Conservation (phyloP, 2,888 invertebrate genomes). For the Ethmia dodecea region DNA sequence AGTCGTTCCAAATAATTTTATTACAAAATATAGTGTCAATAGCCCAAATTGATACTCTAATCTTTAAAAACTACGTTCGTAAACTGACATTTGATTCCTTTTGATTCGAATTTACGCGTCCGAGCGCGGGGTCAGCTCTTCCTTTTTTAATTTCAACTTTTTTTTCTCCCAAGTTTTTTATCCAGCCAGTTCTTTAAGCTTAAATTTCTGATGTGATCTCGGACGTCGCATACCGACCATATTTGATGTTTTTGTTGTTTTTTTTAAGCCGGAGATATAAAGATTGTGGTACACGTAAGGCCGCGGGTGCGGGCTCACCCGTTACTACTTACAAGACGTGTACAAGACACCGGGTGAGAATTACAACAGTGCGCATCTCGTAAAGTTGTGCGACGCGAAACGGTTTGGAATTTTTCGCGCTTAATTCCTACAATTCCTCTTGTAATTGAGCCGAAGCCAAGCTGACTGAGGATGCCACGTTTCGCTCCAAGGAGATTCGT, state of each 20-base stretch:
- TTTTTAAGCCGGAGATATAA: conserved; percentile 53
- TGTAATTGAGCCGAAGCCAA: too few relatives aligned
- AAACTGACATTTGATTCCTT: conserved; percentile 71
- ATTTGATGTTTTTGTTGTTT: conserved; percentile 63
- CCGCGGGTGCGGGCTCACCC: conserved; percentile 34
- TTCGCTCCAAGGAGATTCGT: too few relatives aligned
- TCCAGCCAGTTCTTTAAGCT: conserved; percentile 59
- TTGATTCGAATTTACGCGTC: conserved; percentile 72
- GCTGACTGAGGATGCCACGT: too few relatives aligned
- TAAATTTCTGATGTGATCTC: conserved; percentile 71
- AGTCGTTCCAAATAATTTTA: too few relatives aligned
- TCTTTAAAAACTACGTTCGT: conserved; percentile 45
- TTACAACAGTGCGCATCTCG: conserved; percentile 30
- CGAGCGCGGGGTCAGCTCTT: conserved; percentile 50
- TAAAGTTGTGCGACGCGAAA: conserved; percentile 11
- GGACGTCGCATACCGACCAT: conserved; percentile 71
- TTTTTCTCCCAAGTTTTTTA: conserved; percentile 40
- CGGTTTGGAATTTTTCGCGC: too few relatives aligned
- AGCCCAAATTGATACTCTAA: conserved; percentile 43
- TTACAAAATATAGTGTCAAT: too few relatives aligned
- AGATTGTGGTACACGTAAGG: conserved; percentile 41
- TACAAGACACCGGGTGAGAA: conserved; percentile 42
- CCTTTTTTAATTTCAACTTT: conserved; percentile 28
- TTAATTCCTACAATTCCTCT: too few relatives aligned
- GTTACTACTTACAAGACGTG: conserved; percentile 29